A percentile compares a stretch with the other conserved stretches of the same genome.
Evolutionary conservation across 2,113 vertebrate species (phyloP).

Genomic region (Triplophysa siluroides): DNA sequence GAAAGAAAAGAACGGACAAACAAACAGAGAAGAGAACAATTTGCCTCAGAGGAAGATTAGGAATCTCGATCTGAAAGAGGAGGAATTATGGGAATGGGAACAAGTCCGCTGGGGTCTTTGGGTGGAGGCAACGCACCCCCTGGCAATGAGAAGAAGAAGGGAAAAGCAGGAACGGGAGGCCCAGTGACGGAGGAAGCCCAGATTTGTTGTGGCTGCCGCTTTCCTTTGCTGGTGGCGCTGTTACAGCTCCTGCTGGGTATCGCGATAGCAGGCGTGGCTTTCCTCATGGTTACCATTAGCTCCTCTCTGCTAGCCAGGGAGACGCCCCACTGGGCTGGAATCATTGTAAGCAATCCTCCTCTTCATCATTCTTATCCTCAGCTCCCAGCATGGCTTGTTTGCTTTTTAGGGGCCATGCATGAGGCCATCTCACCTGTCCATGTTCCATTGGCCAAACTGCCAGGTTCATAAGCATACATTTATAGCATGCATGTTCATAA

Average conservation of each 20-base stretch:
- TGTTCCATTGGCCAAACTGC: neutral
- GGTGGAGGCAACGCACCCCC: conserved; percentile 61
- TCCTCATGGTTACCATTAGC: conserved; percentile 88
- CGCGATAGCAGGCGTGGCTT: conserved; percentile 85
- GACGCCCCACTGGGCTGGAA: conserved; percentile 97
- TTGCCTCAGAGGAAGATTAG: conserved; percentile 44
- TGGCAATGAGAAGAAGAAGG: conserved; percentile 42
- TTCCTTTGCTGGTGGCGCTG: conserved; percentile 89
- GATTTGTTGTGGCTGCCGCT: conserved; percentile 87
- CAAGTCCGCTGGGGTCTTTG: conserved; percentile 59
- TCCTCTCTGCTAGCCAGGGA: conserved; percentile 89
- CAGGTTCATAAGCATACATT: conserved; percentile 27
- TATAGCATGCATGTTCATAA: neutral
- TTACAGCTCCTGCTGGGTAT: conserved; percentile 89
- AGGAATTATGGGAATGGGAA: conserved; percentile 65
- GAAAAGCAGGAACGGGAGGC: conserved; percentile 63
- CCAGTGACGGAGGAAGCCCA: conserved; percentile 71
- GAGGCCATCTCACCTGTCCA: conserved; percentile 33
- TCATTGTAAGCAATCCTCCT: conserved; percentile 87
- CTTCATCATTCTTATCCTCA: conserved; percentile 39
- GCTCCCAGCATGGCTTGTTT: conserved; percentile 50
- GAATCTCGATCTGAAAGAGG: neutral
- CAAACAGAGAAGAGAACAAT: conserved; percentile 22
- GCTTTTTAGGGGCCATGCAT: conserved; percentile 45
- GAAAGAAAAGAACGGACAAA: conserved; percentile 15